A percentile compares a stretch with the other conserved stretches of the same genome.
Conservation (phyloP, 1,140 invertebrate genomes). For the Wiebesia pumilae region DNA sequence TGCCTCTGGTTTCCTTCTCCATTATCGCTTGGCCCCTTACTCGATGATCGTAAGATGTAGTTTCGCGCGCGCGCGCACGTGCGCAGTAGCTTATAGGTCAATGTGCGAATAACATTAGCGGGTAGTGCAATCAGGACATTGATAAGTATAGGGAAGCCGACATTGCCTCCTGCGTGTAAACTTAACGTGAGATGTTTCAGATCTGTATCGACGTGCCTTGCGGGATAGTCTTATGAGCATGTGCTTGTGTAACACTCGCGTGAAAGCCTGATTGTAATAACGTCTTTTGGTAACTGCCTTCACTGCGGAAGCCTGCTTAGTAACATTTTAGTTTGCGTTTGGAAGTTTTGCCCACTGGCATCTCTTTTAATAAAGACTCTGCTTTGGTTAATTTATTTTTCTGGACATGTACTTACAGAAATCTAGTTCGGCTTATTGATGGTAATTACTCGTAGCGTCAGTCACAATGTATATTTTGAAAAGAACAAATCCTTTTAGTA, state of each 20-base stretch:
- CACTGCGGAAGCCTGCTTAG: neutral
- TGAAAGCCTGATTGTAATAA: conserved; percentile 21
- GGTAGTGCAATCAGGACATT: conserved; percentile 3
- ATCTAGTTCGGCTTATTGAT: no score
- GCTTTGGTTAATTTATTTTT: no score
- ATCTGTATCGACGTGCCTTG: conserved; percentile 42
- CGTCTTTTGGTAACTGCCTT: neutral
- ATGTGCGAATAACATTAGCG: conserved; percentile 21
- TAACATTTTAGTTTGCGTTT: neutral
- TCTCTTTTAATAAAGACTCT: no score
- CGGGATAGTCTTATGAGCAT: neutral
- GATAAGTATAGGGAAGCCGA: neutral
- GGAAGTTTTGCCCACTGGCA: no score
- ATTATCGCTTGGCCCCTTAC: neutral
- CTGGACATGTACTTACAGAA: no score
- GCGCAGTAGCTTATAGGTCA: neutral
- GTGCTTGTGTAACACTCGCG: neutral
- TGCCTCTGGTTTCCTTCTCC: neutral
- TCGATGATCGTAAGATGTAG: neutral
- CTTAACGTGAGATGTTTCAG: conserved; percentile 23
- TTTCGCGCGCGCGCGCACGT: neutral
- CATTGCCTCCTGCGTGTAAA: neutral
- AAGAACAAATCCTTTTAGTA: no score
- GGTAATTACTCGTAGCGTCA: no score
- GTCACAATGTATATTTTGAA: no score